Evolutionary conservation across 2,113 vertebrate species (phyloP).

Genomic region (Recurvirostra avosetta): DNA sequence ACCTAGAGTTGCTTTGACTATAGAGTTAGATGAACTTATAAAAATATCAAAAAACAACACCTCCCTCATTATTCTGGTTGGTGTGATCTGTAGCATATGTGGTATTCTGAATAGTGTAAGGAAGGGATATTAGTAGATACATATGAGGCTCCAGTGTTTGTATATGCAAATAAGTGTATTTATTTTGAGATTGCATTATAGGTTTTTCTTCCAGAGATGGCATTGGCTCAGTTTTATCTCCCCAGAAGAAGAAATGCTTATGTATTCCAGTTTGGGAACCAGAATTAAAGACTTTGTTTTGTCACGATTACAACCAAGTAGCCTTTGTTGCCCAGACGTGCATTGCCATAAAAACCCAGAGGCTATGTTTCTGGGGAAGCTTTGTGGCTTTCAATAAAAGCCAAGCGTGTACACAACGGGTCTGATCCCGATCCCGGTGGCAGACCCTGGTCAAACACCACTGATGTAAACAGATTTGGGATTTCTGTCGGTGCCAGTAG

Average conservation of each 20-base stretch:
- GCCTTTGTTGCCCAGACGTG: neutral
- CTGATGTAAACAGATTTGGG: neutral
- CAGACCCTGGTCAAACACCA: neutral
- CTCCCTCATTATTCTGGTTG: slow-evolving; percentile 30
- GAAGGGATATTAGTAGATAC: slow-evolving; percentile 21
- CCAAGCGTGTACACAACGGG: accelerated
- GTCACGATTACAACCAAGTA: neutral
- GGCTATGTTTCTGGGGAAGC: neutral
- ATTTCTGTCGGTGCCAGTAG: neutral
- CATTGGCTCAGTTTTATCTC: neutral
- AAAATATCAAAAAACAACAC: slow-evolving; percentile 28
- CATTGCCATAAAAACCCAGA: neutral
- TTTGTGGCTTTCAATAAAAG: neutral
- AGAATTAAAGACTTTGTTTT: slow-evolving; percentile 15
- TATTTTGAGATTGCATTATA: slow-evolving; percentile 11
- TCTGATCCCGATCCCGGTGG: neutral
- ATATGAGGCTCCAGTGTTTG: neutral
- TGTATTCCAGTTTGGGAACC: neutral
- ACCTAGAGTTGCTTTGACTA: slow-evolving; percentile 14
- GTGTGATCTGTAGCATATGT: slow-evolving; percentile 42
- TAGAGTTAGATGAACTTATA: neutral
- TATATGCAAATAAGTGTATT: slow-evolving; percentile 16
- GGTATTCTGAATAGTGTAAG: neutral
- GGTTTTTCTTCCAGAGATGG: neutral
- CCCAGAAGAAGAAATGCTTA: neutral